A percentile compares a stretch with the other conserved stretches of the same genome.
Evolutionary conservation across 2,113 vertebrate species (phyloP).

Genomic region (Sphaerodactylus townsendi): DNA sequence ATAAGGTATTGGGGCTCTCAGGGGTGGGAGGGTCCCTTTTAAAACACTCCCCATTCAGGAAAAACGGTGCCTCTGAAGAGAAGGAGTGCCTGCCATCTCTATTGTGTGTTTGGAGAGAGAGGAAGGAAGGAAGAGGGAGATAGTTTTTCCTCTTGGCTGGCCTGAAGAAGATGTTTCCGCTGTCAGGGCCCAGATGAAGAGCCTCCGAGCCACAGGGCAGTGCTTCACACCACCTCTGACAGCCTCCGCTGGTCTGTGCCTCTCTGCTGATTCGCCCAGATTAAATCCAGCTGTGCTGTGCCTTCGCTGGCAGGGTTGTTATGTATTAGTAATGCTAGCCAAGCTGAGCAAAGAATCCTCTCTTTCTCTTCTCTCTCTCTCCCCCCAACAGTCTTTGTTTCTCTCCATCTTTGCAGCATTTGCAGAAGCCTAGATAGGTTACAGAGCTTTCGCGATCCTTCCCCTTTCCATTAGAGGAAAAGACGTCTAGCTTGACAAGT

Average conservation of each 20-base stretch:
- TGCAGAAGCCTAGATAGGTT: not conserved
- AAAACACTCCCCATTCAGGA: too few relatives aligned
- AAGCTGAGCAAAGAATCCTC: conserved; percentile 32
- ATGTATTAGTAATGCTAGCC: conserved; percentile 50
- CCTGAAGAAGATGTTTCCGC: conserved; percentile 56
- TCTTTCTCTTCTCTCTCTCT: not conserved
- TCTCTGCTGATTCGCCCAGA: conserved; percentile 50
- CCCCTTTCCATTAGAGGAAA: not conserved
- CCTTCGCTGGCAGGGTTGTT: conserved; percentile 47
- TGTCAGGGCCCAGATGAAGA: conserved; percentile 64
- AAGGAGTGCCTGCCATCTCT: not conserved
- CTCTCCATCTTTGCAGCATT: too few relatives aligned
- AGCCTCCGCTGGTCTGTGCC: conserved; percentile 59
- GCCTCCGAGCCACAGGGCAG: conserved; percentile 73
- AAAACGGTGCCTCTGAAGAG: not conserved
- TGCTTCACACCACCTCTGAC: conserved; percentile 67
- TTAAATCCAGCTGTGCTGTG: conserved; percentile 74
- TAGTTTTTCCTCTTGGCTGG: not conserved
- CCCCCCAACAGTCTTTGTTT: too few relatives aligned
- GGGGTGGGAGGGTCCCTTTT: too few relatives aligned
- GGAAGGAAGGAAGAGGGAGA: not conserved
- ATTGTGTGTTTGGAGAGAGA: conserved; percentile 36
- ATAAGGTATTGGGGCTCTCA: too few relatives aligned
- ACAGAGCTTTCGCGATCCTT: not conserved
- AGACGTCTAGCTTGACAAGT: fast-evolving